phyloP scores from a whole-genome alignment of 1,140 invertebrate species.

The Micrasema minimum region DNA sequence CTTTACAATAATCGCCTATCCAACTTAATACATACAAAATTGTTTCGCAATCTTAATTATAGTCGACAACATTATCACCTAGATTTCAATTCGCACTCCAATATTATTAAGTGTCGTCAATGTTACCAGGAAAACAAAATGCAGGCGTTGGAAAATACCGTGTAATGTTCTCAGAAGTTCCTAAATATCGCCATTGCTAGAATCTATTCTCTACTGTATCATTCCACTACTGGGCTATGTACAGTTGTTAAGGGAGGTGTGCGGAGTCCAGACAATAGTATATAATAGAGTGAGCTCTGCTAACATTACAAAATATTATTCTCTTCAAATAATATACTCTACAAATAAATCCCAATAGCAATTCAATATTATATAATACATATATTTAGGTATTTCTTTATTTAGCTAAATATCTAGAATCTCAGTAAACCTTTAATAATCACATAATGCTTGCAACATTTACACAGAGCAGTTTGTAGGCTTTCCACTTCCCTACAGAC shows the following conservation, averaged over 20 bases:
- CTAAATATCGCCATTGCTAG: too few species aligned
- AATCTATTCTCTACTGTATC: too few species aligned
- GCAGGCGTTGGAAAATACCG: background rate
- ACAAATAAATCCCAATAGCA: constrained; percentile 20
- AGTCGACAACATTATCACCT: constrained; percentile 29
- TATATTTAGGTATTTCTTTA: constrained; percentile 20
- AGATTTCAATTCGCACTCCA: constrained; percentile 16
- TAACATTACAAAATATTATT: constrained; percentile 5
- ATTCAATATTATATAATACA: constrained; percentile 22
- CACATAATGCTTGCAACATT: constrained; percentile 32
- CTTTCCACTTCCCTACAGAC: background rate
- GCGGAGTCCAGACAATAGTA: too few species aligned
- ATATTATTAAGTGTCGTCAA: background rate
- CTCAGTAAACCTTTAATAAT: constrained; percentile 37
- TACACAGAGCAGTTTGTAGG: constrained; percentile 1
- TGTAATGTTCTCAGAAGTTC: constrained; percentile 9
- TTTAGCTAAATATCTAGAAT: constrained; percentile 42
- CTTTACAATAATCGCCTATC: constrained; percentile 17
- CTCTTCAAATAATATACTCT: constrained; percentile 11
- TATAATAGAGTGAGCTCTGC: too few species aligned
- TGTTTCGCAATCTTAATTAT: constrained; percentile 32
- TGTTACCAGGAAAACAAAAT: constrained; percentile 6
- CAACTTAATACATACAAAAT: constrained; percentile 41
- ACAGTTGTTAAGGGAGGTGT: too few species aligned
- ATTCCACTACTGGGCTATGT: too few species aligned